Evolutionary conservation across 2,888 invertebrate genomes (phyloP).

Genomic region (Buathra laborator): DNA sequence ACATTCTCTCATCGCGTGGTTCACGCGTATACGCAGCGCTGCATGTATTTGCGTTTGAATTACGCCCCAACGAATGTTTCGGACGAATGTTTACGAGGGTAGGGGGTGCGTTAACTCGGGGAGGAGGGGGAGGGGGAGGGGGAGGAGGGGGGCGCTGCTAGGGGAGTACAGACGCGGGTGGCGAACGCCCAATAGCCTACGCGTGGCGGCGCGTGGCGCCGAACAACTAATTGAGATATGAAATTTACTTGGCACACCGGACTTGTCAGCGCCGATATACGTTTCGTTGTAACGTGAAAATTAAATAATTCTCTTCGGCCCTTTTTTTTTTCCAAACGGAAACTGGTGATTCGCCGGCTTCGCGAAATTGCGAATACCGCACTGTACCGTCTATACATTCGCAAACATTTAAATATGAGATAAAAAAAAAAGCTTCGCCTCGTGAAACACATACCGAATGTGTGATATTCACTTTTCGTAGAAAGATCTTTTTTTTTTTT

Average conservation of each 20-base stretch:
- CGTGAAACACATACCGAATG: background rate
- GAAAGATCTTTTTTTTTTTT: too few relatives aligned
- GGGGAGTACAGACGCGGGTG: slow-evolving; percentile 50
- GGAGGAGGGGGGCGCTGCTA: slow-evolving; percentile 48
- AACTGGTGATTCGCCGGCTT: background rate
- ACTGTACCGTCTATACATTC: background rate
- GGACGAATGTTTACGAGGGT: slow-evolving; percentile 40
- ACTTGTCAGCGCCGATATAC: slow-evolving; percentile 78
- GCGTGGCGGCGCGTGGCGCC: slow-evolving; percentile 83
- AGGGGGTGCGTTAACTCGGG: slow-evolving; percentile 23
- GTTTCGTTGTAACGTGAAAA: slow-evolving; percentile 52
- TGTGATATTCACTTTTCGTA: background rate
- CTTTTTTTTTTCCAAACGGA: slow-evolving; percentile 17
- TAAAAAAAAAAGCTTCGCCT: background rate
- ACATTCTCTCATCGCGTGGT: slow-evolving; percentile 15
- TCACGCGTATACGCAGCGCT: slow-evolving; percentile 69
- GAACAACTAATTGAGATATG: slow-evolving; percentile 85
- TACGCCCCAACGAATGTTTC: slow-evolving; percentile 72
- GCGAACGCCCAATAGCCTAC: slow-evolving; percentile 71
- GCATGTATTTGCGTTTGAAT: slow-evolving; percentile 82
- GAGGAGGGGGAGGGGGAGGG: slow-evolving; percentile 62
- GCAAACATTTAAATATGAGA: background rate
- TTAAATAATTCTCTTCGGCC: slow-evolving; percentile 62
- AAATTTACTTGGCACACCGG: slow-evolving; percentile 82
- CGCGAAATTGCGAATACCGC: slow-evolving; percentile 13